Evolutionary conservation across 1,140 invertebrate species (phyloP), one percentile per base, ranked within the genome.

Genomic region (Penaeus vannamei): DNA sequence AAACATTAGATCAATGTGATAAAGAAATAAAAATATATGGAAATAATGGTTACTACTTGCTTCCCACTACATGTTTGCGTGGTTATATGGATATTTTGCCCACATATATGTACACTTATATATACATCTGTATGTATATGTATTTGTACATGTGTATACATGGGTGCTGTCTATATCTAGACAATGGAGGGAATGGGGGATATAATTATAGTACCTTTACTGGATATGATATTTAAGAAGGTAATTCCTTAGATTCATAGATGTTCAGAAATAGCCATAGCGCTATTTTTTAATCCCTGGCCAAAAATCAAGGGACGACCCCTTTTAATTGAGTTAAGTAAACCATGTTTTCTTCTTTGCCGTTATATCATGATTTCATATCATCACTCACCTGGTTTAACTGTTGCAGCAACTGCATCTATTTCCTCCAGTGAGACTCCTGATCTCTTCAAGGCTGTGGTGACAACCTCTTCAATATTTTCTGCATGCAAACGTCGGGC

Each of bases 401-500:
- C 95, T 42, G 98, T 99, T 2, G 97, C 95, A 79, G 98, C 98
- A 92, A 99, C 95, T n/a, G 97, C 98, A 94, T 97, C 95, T 66
- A 99, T 81, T 93, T 98, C 95, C 76, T 95, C 92, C n/a, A 97
- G 92, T 76, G 92, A 92, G n/a, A 97, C 76, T 66, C 94, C 93
- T 20, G 97, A 95, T 84, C 94, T 93, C 64, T 93, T 90, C 19
- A 99, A 92, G 60, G 97, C 96, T 88, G 95, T 93, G 84, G 95
- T 93, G 23, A 97, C 97, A 84, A 96, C 95, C 82, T 93, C 86
- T 84, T 96, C 95, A 91, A 99, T 98, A 92, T 97, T 95, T 89
- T 96, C 92, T 85, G 95, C 92, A 93, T 99, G 98, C 62, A 99
- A 93, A 90, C 96, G 94, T 92, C 95, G 94, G 0, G 98, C 98